phyloP scores from a whole-genome alignment of 2,888 invertebrate genomes.

The Gastracanthus pulcherrimus region DNA sequence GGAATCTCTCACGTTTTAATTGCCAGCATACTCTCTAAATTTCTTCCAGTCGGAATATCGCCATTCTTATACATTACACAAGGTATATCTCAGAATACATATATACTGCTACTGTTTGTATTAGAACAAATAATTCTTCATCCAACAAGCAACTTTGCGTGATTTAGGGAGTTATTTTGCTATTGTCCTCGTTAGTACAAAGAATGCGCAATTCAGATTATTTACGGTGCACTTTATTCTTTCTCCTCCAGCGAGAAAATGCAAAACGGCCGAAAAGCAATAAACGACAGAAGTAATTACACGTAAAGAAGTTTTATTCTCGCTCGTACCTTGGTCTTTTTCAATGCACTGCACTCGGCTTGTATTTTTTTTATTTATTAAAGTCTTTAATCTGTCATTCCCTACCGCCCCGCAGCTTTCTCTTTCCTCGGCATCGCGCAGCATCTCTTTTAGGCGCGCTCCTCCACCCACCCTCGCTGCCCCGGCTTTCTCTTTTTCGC shows the following conservation, averaged over 20 bases:
- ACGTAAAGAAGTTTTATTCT: conserved; percentile 37
- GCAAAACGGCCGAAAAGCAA: conserved; percentile 22
- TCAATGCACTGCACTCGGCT: not conserved
- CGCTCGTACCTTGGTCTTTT: not conserved
- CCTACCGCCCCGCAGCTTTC: conserved; percentile 16
- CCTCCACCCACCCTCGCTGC: conserved; percentile 13
- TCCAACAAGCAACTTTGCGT: too few relatives aligned
- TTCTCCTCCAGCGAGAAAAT: not conserved
- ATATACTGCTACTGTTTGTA: too few relatives aligned
- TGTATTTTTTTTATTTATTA: conserved; percentile 48
- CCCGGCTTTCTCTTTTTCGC: conserved; percentile 45
- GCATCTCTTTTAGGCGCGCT: conserved; percentile 2
- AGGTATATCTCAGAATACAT: too few relatives aligned
- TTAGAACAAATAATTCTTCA: too few relatives aligned
- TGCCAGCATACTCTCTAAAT: not conserved
- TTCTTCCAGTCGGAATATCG: not conserved
- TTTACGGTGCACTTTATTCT: not conserved
- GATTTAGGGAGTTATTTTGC: too few relatives aligned
- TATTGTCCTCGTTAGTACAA: not conserved
- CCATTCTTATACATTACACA: too few relatives aligned
- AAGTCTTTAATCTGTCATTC: conserved; percentile 48
- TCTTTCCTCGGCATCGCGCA: not conserved
- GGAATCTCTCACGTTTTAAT: conserved; percentile 9
- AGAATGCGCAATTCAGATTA: conserved; percentile 8
- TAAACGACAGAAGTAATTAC: conserved; percentile 37